Percentiles rank a stretch among this genome's conserved stretches.
Evolutionary conservation across 2,888 invertebrate species (phyloP).

Genomic region (Tachina lurida): DNA sequence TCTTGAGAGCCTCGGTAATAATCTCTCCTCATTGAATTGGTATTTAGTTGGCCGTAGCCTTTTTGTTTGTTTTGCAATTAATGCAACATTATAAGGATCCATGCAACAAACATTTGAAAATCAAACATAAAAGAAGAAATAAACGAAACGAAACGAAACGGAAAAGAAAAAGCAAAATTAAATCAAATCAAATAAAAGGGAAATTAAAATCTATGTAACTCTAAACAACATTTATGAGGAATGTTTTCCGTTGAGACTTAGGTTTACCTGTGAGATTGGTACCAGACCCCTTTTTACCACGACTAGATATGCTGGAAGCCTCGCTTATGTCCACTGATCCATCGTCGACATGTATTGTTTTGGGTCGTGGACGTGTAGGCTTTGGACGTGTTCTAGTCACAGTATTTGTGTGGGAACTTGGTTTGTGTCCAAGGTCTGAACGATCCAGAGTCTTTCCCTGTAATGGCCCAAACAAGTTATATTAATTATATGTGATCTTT

Average conservation of each 20-base stretch:
- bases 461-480: neutral
- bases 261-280: slow-evolving; percentile 91
- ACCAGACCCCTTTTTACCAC: slow-evolving; percentile 91
- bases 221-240: neutral
- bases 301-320: slow-evolving; percentile 88
- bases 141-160: slow-evolving; percentile 23
- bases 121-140: slow-evolving; percentile 67
- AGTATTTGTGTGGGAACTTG: slow-evolving; percentile 78
- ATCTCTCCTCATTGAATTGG: slow-evolving; percentile 91
- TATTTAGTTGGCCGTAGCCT: slow-evolving; percentile 83
- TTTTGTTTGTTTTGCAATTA: slow-evolving; percentile 66
- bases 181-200: slow-evolving; percentile 63
- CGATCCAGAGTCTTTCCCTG: slow-evolving; percentile 92
- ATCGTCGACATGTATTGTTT: slow-evolving; percentile 95
- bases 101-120: slow-evolving; percentile 71
- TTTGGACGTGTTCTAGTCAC: slow-evolving; percentile 85
- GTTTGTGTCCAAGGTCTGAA: slow-evolving; percentile 83
- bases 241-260: slow-evolving; percentile 21
- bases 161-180: slow-evolving; percentile 22
- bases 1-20: slow-evolving; percentile 96
- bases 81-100: slow-evolving; percentile 59
- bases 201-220: slow-evolving; percentile 57
- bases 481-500: neutral
- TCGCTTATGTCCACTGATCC: slow-evolving; percentile 90
- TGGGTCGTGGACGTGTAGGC: slow-evolving; percentile 90